Base-by-base conservation (phyloP, 2,797 vertebrate species). In the Anisognathus igniventris region DNA sequence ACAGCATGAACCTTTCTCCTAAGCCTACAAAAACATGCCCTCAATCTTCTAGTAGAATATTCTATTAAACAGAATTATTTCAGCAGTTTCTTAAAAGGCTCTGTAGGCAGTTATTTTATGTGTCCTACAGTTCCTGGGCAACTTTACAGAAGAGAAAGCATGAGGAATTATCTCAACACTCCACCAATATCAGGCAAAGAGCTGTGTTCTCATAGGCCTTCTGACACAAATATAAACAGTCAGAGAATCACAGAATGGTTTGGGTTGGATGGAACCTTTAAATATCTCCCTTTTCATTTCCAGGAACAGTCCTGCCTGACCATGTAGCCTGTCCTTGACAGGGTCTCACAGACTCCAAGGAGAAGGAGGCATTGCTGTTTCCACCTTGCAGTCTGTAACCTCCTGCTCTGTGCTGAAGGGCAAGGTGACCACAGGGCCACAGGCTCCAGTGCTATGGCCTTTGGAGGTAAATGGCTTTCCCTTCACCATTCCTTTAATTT, bases 11-110 rank as follows among this genome's bases (percentile, higher is more conserved):
- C 45, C 23, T 19, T 56, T 83, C 27, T 76, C 13, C 25, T 11
- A 78, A 51, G 23, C 0, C 0, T 33, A 61, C 4, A 44, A 64
- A 80, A 81, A 10, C 14, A 15, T 9, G 1, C 10, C 64, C 9
- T 30, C 15, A 51, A 33, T 74, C 22, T 76, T 92, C 8, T 27
- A 40, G 6, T 44, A 28, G 42, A 51, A 42, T 24, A 13, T 42
- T 47, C 14, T 37, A 31, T 31, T 68, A 17, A 68, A 37, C 12
- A 37, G 14, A 78, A 16, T 53, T 68, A 77, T 54, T 37, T 67
- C 21, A 64, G 21, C 1, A 27, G 8, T 72, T 82, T 71, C 9
- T 50, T 75, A 16, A 47, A 39, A 57, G 20, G 25, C 47, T 30
- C 9, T 74, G 27, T 14, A 86, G 50, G 40, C 9, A 77, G 31